Evolutionary conservation across 2,113 vertebrate species (phyloP), one percentile per base, ranked within the genome.

Genomic region (Xenus cinereus): DNA sequence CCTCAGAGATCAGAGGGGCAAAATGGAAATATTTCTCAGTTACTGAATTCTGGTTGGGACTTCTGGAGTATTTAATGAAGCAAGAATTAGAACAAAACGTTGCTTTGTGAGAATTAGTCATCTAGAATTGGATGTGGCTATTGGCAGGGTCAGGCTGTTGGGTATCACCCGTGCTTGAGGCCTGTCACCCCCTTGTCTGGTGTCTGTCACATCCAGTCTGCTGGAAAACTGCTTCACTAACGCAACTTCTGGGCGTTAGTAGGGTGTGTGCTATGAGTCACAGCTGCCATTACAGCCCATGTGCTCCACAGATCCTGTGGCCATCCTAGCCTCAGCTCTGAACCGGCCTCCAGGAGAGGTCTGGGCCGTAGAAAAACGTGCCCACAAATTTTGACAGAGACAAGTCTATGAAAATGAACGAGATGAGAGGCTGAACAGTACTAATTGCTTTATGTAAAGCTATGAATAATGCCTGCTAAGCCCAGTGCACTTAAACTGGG

Each of bases 401-500:
- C 23, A 45, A 53, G 28, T 15, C 24, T 10, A 2, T 48, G 46
- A 33, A 59, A 86, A 68, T 6, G 15, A 43, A 4, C 1, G 2
- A 12, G 39, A 30, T 8, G 56, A 63, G 54, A 41, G 35, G 33
- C n/a, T 78, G 92, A 27, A 18, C 13, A 14, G 46, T 17, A 32
- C 3, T 0, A 4, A 54, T 22, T 43, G 57, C 19, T 72, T 84
- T 33, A 23, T 0, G 0, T 30, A 39, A 45, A 59, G 22, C 37
- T 57, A 12, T 1, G 1, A 27, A 1, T 0, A 41, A 48, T 3
- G 4, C 4, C 7, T 19, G 1, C 17, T 16, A 37, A 63, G 46
- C 17, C 28, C 69, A 8, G 20, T 3, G 10, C 26, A 35, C 51
- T 72, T 48, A 32, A 32, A 33, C 7, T 11, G 37, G 32, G 39